Base-by-base conservation (phyloP, 2,797 vertebrate genomes). In the Artibeus jamaicensis region DNA sequence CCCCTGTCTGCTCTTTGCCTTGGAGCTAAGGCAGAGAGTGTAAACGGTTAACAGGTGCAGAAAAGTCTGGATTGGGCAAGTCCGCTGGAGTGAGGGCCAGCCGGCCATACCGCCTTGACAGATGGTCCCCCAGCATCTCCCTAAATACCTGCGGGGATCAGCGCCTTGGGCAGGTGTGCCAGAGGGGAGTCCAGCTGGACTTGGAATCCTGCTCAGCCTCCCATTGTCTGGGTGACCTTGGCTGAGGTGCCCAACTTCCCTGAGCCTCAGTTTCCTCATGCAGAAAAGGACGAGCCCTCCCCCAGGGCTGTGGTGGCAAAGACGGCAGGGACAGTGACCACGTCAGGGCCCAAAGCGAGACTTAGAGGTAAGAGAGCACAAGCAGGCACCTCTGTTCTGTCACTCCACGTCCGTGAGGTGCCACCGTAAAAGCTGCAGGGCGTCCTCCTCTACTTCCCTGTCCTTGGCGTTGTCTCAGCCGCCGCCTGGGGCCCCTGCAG, bases 111-210 rank as follows among this genome's bases (percentile, higher is more conserved):
- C 16, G 0, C 18, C 34, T 5, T 6, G 39, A 55, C 97, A 92
- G 92, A 95, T 93, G 96, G 92, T 24, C 86, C 29, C 89, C 46
- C 78, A 86, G 92, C 0, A 0, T 26, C 53, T 50, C 88, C 76
- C 83, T 53, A 3, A 21, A 21, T 9, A n/a, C 74, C 74, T 50
- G 48, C 55, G 3, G 19, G 92, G 78, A 14, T 24, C 19, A 1
- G 48, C 0, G 34, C 10, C 26, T 5, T 0, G 15, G 21, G 34
- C 1, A 0, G 5, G 2, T 0, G 19, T 5, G 70, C 1, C 0
- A 14, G 18, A 29, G 46, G 15, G 26, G 5, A 2, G 2, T 2
- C 62, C n/a, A n/a, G 1, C 50, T 21, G 59, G 34, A 9, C 82
- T 26, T 24, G 39, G 59, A 76, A 48, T 76, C 70, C 55, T 68